Percentiles rank a stretch among this genome's conserved stretches.
phyloP scores from a whole-genome alignment of 2,888 invertebrate species.

The Pilophorus perplexus region DNA sequence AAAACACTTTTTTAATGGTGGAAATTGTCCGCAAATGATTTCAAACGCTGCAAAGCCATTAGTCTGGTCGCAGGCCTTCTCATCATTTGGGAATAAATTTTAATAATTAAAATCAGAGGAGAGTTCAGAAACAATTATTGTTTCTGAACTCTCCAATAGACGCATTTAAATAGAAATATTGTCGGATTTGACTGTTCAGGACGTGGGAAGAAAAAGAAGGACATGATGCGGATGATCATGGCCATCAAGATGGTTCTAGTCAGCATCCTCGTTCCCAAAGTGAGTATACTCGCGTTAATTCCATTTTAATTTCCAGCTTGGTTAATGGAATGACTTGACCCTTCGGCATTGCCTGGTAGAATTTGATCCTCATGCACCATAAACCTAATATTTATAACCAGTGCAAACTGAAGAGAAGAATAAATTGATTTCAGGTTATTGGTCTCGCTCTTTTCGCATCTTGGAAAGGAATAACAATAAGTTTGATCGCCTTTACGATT shows the following conservation, averaged over 20 bases:
- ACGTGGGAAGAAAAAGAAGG: slow-evolving; percentile 21
- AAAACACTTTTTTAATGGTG: too few relatives aligned
- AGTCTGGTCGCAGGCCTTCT: too few relatives aligned
- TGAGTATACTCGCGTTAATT: background rate
- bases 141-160: background rate
- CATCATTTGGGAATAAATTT: background rate
- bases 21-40: too few relatives aligned
- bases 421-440: slow-evolving; percentile 59
- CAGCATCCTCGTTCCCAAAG: slow-evolving; percentile 20
- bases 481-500: slow-evolving; percentile 59
- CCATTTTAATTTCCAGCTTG: background rate
- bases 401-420: background rate
- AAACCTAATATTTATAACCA: background rate
- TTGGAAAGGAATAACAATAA: slow-evolving; percentile 58
- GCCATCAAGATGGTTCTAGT: slow-evolving; percentile 21
- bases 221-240: slow-evolving; percentile 31
- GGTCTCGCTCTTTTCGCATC: slow-evolving; percentile 68
- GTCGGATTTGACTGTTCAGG: slow-evolving; percentile 3
- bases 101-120: background rate
- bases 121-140: background rate
- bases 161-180: background rate
- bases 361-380: background rate
- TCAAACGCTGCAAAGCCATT: too few relatives aligned
- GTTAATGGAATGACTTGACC: background rate
- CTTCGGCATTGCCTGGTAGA: too few relatives aligned